Percentiles rank a stretch among this genome's conserved stretches.
Conservation (phyloP, 2,113 vertebrate species). For the Addax nasomaculatus region DNA sequence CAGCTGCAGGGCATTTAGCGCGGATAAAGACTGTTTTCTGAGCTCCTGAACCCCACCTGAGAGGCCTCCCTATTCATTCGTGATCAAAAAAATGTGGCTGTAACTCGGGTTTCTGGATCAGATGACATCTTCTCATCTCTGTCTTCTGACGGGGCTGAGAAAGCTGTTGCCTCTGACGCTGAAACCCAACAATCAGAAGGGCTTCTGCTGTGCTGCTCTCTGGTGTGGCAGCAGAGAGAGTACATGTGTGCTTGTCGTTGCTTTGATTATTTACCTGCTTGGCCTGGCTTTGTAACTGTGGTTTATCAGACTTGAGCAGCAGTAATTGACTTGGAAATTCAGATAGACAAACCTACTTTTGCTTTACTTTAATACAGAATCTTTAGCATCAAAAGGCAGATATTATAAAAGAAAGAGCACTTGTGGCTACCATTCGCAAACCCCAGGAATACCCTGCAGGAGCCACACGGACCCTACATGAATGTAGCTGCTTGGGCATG, state of each 20-base stretch:
- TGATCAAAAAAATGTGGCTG: not conserved
- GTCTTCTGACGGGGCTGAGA: not conserved
- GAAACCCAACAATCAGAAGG: not conserved
- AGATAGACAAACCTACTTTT: not conserved
- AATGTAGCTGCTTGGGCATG: not conserved
- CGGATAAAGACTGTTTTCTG: not conserved
- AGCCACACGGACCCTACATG: fast-evolving
- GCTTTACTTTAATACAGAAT: constrained; percentile 9
- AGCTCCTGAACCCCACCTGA: not conserved
- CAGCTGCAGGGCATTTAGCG: not conserved
- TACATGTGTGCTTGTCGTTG: not conserved
- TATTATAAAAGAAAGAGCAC: not conserved
- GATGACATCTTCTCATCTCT: not conserved
- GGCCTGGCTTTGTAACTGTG: not conserved
- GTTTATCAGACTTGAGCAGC: not conserved
- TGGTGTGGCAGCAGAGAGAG: not conserved
- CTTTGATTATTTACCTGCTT: not conserved
- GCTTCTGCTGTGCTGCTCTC: fast-evolving
- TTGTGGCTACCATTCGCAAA: not conserved
- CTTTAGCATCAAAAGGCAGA: not conserved
- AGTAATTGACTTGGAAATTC: constrained; percentile 7
- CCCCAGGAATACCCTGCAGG: too few relatives aligned
- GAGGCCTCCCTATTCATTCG: not conserved
- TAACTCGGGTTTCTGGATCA: not conserved
- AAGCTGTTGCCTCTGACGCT: not conserved